Evolutionary conservation across 2,797 vertebrate genomes (phyloP), one percentile per base, ranked within the genome.

Genomic region (Epinephelus malabaricus): DNA sequence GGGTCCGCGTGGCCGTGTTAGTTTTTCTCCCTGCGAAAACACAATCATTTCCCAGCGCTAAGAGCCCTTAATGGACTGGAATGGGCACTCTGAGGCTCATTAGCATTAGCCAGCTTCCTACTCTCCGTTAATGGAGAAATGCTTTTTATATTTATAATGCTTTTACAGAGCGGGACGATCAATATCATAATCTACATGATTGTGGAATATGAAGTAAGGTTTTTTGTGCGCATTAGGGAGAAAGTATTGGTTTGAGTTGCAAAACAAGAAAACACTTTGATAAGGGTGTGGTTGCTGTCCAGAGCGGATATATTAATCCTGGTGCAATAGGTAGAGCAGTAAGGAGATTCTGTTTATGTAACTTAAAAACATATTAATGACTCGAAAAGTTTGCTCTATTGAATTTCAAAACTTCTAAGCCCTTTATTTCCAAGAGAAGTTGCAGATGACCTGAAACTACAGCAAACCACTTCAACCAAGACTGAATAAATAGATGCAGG

Each of bases 141-240:
- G 93, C 94, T 93, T 89, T 94, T 93, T 92, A 93, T 95, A 95
- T 95, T 95, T 95, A 95, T 94, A 94, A 93, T 92, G 94, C 94
- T 95, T 95, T 95, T 94, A 95, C 92, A 91, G 93, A 78, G 92
- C 71, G 55, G 77, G 75, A 73, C 84, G 87, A 95, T 95, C 93
- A 90, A 95, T 95, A 94, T 92, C 91, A 94, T 93, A 94, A 93
- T 94, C 93, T 93, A 92, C 91, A 91, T 87, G 83, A 90, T 90
- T 93, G 93, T 91, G 88, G 93, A 94, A 94, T 94, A 94, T 94
- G 93, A 94, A 94, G 91, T 90, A 86, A 90, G 85, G 69, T 83
- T 92, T 92, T 88, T 85, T 87, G 88, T 81, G 83, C 58, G 79
- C 94, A 93, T 94, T 93, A 94, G 82, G 64, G 82, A 81, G 86